Evolutionary conservation across 2,113 vertebrate species (phyloP).

Genomic region (Buteo buteo): DNA sequence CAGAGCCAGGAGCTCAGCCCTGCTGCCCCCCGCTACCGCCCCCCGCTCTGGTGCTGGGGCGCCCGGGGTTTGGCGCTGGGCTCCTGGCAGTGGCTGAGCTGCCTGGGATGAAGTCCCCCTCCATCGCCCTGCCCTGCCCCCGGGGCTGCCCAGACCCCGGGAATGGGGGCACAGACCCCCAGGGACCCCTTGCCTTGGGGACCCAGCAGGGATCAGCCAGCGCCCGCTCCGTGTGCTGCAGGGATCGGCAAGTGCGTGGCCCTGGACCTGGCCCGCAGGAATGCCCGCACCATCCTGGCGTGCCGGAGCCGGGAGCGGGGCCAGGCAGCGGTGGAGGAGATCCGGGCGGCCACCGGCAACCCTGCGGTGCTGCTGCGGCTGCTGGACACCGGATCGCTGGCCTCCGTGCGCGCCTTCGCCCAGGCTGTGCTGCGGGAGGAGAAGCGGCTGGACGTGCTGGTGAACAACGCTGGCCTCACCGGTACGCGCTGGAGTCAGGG

Average conservation of each 20-base stretch:
- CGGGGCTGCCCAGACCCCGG: rapidly evolving
- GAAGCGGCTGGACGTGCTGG: conserved; percentile 79
- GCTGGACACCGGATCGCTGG: conserved; percentile 79
- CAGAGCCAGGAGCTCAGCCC: too few species aligned
- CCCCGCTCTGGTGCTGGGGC: neutral
- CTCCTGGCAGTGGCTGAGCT: neutral
- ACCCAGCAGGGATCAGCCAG: rapidly evolving
- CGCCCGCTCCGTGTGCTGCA: neutral
- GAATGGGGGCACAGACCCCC: rapidly evolving
- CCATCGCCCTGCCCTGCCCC: too few species aligned
- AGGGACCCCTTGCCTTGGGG: neutral
- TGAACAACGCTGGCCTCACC: conserved; percentile 81
- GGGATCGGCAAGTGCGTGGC: conserved; percentile 84
- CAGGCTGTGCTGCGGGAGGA: conserved; percentile 69
- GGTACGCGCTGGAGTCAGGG: conserved; percentile 24
- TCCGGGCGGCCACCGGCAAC: conserved; percentile 72
- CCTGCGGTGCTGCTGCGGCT: conserved; percentile 69
- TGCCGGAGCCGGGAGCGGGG: conserved; percentile 75
- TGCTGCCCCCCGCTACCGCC: rapidly evolving
- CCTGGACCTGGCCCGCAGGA: conserved; percentile 78
- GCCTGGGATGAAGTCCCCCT: neutral
- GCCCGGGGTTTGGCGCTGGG: neutral
- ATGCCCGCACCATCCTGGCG: conserved; percentile 82
- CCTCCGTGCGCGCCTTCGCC: conserved; percentile 78
- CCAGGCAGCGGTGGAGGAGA: conserved; percentile 67